Percentiles rank a stretch among this genome's conserved stretches.
Conservation (phyloP, 1,140 invertebrate genomes). For the Trinorchestia longiramus region DNA sequence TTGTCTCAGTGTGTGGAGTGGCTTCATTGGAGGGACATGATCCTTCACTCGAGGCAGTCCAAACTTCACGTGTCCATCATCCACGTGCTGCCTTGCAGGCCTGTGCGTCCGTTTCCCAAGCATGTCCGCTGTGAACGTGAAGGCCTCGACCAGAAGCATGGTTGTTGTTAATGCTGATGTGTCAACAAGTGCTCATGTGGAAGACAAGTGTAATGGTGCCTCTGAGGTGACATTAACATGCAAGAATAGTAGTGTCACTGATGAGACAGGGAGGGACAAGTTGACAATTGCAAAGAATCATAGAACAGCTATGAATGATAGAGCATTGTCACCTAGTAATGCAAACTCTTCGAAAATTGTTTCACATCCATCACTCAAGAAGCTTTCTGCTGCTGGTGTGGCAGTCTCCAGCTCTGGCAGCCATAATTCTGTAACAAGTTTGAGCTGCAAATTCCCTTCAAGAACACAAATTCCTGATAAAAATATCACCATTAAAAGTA, state of each 20-base stretch:
- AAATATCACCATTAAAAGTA: background rate
- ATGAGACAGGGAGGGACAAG: background rate
- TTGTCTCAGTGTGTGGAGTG: background rate
- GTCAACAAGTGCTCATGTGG: background rate
- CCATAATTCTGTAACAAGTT: background rate
- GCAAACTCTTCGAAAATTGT: background rate
- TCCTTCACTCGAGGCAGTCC: background rate
- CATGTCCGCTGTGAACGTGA: background rate
- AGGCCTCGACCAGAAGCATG: background rate
- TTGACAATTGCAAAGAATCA: background rate
- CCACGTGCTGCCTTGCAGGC: background rate
- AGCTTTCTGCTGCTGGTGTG: background rate
- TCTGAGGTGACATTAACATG: background rate
- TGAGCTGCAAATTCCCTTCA: background rate
- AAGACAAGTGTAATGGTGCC: background rate
- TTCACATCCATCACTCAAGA: background rate
- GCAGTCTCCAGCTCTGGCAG: background rate
- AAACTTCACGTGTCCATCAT: background rate
- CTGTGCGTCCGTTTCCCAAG: background rate
- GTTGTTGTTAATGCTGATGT: background rate
- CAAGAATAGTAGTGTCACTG: background rate
- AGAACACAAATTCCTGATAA: background rate
- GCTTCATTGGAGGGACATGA: constrained; percentile 3
- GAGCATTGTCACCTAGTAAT: background rate
- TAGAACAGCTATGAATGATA: background rate